Percentiles rank a stretch among this genome's conserved stretches.
Conservation (phyloP, 2,113 vertebrate genomes). For the Mirza zaza region DNA sequence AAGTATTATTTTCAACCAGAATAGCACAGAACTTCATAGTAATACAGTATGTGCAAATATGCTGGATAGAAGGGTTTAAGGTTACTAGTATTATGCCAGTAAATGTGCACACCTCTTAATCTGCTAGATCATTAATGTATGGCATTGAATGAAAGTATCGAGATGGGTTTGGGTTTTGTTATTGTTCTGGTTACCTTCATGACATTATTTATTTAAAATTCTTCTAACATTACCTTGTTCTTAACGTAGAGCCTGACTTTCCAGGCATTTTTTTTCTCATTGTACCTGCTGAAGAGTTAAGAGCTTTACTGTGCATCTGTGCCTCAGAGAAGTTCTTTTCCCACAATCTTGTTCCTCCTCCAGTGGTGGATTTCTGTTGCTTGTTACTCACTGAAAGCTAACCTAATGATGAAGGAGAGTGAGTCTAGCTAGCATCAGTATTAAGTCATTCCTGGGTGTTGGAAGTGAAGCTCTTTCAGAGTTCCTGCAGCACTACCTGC, state of each 20-base stretch:
- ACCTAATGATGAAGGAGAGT: no score
- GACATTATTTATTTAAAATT: no score
- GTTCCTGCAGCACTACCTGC: neutral
- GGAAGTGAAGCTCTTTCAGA: neutral
- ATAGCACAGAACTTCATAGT: neutral
- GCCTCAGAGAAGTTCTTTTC: neutral
- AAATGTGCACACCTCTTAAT: neutral
- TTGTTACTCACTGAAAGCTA: neutral
- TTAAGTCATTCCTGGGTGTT: neutral
- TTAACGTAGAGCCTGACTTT: neutral
- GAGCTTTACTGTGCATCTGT: neutral
- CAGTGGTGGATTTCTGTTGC: neutral
- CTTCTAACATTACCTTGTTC: no score
- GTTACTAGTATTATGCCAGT: no score
- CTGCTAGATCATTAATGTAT: neutral
- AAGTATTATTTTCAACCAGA: neutral
- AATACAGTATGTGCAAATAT: neutral
- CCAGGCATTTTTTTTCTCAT: neutral
- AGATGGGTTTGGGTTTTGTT: no score
- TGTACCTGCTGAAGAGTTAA: neutral
- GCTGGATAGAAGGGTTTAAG: neutral
- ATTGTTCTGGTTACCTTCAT: no score
- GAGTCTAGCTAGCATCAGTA: no score
- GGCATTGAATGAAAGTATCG: neutral
- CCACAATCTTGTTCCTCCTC: neutral